Evolutionary conservation across 2,888 invertebrate genomes (phyloP).

Genomic region (Ceriagrion tenellum): DNA sequence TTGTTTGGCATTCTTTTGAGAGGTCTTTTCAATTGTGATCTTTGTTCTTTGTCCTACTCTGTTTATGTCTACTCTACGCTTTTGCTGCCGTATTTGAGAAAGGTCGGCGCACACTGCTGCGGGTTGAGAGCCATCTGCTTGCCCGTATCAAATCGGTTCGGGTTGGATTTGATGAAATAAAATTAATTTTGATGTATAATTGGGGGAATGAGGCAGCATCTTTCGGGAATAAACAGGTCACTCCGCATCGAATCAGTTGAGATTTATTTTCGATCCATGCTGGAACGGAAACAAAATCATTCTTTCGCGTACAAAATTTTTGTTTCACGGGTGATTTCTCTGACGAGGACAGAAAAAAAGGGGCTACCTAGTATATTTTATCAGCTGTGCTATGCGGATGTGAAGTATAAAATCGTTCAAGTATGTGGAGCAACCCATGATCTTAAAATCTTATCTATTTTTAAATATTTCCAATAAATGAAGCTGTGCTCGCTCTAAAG

Average conservation of each 20-base stretch:
- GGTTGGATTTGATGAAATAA: background rate
- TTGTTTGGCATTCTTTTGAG: no score
- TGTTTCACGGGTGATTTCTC: no score
- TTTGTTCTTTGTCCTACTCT: background rate
- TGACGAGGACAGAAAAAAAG: no score
- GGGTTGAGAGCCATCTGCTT: background rate
- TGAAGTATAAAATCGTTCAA: no score
- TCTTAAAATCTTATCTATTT: no score
- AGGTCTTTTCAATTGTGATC: background rate
- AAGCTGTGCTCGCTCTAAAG: no score
- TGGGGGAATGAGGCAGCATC: background rate
- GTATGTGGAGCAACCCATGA: no score
- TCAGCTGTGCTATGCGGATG: no score
- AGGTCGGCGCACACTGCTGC: background rate
- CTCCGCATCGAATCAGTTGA: background rate
- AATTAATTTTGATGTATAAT: background rate
- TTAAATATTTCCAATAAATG: no score
- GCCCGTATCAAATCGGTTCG: background rate
- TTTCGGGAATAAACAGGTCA: background rate
- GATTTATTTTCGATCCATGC: background rate
- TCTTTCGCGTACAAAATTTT: background rate
- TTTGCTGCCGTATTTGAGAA: background rate
- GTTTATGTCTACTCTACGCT: background rate
- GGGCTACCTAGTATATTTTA: no score
- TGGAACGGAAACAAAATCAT: background rate